Evolutionary conservation across 2,113 vertebrate species (phyloP).

Genomic region (Equus przewalskii): DNA sequence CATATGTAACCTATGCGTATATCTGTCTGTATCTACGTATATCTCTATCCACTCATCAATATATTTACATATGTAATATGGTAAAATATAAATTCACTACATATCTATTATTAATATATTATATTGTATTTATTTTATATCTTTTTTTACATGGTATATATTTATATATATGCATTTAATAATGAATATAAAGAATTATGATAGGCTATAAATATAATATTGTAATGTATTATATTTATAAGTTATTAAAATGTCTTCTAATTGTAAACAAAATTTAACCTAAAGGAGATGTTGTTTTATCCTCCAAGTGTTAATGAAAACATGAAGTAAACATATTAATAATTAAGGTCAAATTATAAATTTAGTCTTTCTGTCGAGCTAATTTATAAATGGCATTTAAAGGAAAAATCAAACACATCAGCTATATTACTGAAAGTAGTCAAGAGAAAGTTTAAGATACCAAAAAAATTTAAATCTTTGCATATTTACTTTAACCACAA

Average conservation of each 20-base stretch:
- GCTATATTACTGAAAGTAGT: not conserved
- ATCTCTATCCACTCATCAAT: not conserved
- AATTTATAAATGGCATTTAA: not conserved
- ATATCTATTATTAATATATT: not conserved
- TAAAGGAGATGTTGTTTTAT: not conserved
- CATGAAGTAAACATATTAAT: not conserved
- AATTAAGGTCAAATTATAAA: not conserved
- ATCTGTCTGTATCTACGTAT: not conserved
- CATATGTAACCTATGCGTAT: not conserved
- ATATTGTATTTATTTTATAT: not conserved
- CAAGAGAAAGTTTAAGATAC: not conserved
- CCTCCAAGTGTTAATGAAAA: not conserved
- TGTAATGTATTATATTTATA: not conserved
- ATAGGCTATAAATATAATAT: not conserved
- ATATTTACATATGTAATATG: not conserved
- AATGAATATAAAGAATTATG: not conserved
- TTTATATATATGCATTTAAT: not conserved
- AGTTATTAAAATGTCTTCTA: not conserved
- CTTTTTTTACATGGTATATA: not conserved
- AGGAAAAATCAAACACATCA: not conserved
- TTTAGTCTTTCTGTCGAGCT: not conserved
- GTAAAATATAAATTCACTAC: not conserved
- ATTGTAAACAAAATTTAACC: slow-evolving; percentile 2
- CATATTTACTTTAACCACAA: slow-evolving; percentile 5
- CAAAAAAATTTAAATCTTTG: not conserved